Evolutionary conservation across 2,888 invertebrate species (phyloP), one percentile per base, ranked within the genome.

Genomic region (Xestia ashworthii): DNA sequence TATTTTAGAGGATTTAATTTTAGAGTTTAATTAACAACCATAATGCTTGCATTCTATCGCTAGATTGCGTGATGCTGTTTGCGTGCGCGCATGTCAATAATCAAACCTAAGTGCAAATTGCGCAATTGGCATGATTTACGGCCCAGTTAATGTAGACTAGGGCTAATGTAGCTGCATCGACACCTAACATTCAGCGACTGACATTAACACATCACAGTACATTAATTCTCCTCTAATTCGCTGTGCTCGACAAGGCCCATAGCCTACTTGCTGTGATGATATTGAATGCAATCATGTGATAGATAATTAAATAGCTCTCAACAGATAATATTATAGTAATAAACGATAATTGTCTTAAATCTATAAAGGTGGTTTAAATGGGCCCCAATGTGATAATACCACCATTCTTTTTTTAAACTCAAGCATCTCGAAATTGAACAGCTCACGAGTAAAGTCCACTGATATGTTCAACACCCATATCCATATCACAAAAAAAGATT

Each of bases 41-140:
- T 62, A n/a, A 32, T 22, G 44, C 32, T 64, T 55, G n/a, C 41
- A 32, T 44, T 44, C 11, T 48, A 70, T 19, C 38, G 62, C 38
- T 38, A 19, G 1, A 4, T 8, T 62, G 62, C 73, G 48, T 44
- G n/a, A 5, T 62, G 44, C 58, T 78, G 74, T 71, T 79, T 83
- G 81, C 83, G 74, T 74, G 58, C 38, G 67, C 81, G 76, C 76
- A 82, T 58, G 62, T 76, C 69, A 68, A 69, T 82, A 75, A 64
- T 69, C 83, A 74, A 80, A 62, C 71, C 65, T 66, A 65, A 80
- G 71, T 80, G 83, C 79, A 70, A 67, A 82, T 78, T 70, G 78
- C 78, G 70, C 78, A 73, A 71, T 83, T 53, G 70, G 38, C 58
- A 78, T 79, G 83, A 79, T 79, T 74, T 83, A 83, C 66, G 9